A percentile compares a stretch with the other conserved stretches of the same genome.
Conservation (phyloP, 2,113 vertebrate species). For the Thinocorus orbignyianus region DNA sequence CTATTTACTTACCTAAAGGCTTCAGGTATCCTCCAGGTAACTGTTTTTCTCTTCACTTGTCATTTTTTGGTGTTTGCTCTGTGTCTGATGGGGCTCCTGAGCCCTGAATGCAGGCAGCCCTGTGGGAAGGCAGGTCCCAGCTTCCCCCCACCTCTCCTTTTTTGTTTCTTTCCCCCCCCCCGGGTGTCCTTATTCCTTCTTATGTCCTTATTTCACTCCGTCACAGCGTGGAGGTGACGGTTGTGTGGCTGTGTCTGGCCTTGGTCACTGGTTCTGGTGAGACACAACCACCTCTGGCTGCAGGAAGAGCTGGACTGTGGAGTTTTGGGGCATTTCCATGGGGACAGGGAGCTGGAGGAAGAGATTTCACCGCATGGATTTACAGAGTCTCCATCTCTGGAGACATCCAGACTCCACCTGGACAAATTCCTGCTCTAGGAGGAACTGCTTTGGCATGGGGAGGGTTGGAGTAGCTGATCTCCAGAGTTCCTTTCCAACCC, state of each 20-base stretch:
- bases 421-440: no score
- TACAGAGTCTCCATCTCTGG: neutral
- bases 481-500: no score
- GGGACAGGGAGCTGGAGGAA: neutral
- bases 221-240: neutral
- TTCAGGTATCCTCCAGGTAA: rapidly evolving
- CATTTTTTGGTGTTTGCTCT: neutral
- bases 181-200: rapidly evolving
- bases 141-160: no score
- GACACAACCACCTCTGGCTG: neutral
- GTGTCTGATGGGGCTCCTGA: no score
- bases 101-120: neutral
- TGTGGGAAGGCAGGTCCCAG: rapidly evolving
- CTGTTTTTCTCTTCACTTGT: neutral
- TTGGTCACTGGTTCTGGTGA: rapidly evolving
- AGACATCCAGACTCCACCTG: no score
- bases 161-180: no score
- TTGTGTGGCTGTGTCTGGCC: rapidly evolving
- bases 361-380: neutral
- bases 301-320: neutral
- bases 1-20: neutral
- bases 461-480: no score
- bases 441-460: no score
- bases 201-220: no score
- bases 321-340: neutral